phyloP scores from a whole-genome alignment of 2,113 vertebrate genomes.

The Eleginops maclovinus region DNA sequence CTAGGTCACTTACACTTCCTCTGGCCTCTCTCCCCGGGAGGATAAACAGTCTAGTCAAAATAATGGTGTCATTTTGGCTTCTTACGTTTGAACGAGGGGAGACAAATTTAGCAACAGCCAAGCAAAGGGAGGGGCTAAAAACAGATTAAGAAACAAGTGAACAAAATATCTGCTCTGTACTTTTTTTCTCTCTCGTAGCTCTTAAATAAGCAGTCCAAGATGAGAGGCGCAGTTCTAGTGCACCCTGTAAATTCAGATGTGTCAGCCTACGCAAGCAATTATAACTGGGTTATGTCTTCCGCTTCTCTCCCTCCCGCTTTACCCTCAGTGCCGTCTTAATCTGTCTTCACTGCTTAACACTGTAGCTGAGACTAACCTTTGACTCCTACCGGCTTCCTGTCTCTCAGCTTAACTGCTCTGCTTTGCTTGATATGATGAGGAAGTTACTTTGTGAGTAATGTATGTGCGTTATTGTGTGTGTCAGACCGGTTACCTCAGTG shows the following conservation, averaged over 20 bases:
- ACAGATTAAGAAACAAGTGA: slow-evolving; percentile 74
- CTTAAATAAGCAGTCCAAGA: slow-evolving; percentile 77
- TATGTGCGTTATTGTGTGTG: slow-evolving; percentile 15
- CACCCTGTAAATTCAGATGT: slow-evolving; percentile 78
- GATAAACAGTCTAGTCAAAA: slow-evolving; percentile 88
- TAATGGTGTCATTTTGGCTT: slow-evolving; percentile 87
- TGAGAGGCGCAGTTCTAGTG: slow-evolving; percentile 62
- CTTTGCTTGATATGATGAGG: slow-evolving; percentile 9
- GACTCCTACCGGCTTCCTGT: slow-evolving; percentile 32
- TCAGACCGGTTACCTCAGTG: slow-evolving; percentile 32
- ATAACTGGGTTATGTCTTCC: slow-evolving; percentile 71
- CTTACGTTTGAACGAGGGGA: slow-evolving; percentile 70
- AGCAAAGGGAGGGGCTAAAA: slow-evolving; percentile 69
- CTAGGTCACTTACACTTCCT: slow-evolving; percentile 85
- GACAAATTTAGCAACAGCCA: slow-evolving; percentile 83
- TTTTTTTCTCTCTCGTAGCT: slow-evolving; percentile 46
- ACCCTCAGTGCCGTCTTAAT: slow-evolving; percentile 47
- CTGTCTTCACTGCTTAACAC: slow-evolving; percentile 31
- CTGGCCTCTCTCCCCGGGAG: slow-evolving; percentile 75
- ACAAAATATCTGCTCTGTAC: slow-evolving; percentile 72
- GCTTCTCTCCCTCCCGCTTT: slow-evolving; percentile 28
- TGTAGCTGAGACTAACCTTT: slow-evolving; percentile 33
- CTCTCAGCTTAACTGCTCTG: slow-evolving; percentile 23
- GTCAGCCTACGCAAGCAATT: slow-evolving; percentile 82
- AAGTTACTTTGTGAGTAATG: background rate